A percentile compares a stretch with the other conserved stretches of the same genome.
Evolutionary conservation across 2,113 vertebrate genomes (phyloP).

Genomic region (Parotia lawesii): DNA sequence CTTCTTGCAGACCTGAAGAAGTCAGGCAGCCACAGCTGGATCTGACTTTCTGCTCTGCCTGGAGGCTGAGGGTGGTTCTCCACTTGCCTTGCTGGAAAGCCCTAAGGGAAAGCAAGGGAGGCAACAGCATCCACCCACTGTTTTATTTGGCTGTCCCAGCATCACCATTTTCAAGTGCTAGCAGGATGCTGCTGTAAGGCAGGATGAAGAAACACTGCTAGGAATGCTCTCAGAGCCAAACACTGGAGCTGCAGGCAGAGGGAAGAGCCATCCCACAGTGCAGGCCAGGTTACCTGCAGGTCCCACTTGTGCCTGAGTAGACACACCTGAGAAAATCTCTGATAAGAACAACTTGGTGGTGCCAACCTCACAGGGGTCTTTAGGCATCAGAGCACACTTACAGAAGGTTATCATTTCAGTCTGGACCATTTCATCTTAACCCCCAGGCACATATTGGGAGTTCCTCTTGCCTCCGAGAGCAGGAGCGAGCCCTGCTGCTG

Average conservation of each 20-base stretch:
- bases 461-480: fast-evolving
- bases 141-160: not conserved
- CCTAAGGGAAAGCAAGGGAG: not conserved
- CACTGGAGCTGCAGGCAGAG: not conserved
- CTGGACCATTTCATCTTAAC: not conserved
- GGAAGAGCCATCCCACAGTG: fast-evolving
- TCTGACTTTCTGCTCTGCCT: not conserved
- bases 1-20: not conserved
- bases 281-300: not conserved
- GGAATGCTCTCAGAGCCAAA: not conserved
- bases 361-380: not conserved
- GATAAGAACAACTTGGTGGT: not conserved
- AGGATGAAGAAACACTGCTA: not conserved
- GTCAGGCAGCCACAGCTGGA: not conserved
- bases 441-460: not conserved
- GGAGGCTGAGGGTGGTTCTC: not conserved
- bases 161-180: not conserved
- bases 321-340: not conserved
- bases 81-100: not conserved
- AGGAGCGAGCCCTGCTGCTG: not conserved
- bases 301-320: not conserved
- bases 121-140: conserved; percentile 5
- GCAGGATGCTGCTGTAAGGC: not conserved
- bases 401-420: not conserved
- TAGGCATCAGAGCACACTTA: not conserved